phyloP scores from a whole-genome alignment of 2,797 vertebrate genomes.

The Aselliscus stoliczkanus region DNA sequence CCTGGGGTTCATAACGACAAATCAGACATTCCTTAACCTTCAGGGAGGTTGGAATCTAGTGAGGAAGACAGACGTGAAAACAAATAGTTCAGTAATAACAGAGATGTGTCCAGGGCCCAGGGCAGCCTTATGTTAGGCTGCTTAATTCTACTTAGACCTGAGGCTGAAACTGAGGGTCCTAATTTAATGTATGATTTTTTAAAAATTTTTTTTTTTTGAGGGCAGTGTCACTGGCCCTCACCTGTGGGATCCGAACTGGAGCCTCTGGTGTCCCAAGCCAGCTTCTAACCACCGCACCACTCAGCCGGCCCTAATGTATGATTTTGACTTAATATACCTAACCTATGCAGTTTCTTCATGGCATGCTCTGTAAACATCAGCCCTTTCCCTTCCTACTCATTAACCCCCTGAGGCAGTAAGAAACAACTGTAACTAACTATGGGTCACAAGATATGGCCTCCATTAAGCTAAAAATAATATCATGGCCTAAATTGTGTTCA shows the following conservation, averaged over 20 bases:
- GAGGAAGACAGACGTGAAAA: neutral
- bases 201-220: no score
- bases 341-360: neutral
- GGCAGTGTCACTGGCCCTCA: no score
- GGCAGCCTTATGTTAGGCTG: neutral
- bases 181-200: neutral
- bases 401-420: neutral
- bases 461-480: neutral
- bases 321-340: neutral
- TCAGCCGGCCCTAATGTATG: no score
- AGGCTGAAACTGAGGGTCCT: neutral
- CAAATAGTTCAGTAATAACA: neutral
- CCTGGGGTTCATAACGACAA: neutral
- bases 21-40: neutral
- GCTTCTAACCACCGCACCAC: no score
- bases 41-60: neutral
- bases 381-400: neutral
- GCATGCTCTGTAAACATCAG: neutral
- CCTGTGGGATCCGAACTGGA: no score
- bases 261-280: no score
- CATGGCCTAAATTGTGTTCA: neutral
- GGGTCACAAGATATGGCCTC: neutral
- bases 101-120: neutral
- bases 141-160: neutral
- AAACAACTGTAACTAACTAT: neutral